A percentile compares a stretch with the other conserved stretches of the same genome.
These are phyloP conservation scores for Epizoanthus ramosus DNA, from an alignment of 92 coral and sea anemone species.

Conservation along the genomic window DNA sequence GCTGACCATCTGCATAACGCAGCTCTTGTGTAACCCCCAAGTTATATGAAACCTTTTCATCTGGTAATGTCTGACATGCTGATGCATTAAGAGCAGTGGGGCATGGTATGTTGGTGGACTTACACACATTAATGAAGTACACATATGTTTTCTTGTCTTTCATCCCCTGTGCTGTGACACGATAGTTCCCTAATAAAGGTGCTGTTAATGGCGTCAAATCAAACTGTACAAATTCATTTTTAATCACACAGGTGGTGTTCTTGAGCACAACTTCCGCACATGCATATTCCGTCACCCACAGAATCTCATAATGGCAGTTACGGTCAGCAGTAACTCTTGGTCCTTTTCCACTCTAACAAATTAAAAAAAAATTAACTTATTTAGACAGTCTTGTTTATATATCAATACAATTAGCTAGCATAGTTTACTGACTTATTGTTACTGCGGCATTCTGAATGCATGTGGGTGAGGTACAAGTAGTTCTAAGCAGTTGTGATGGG, in stretches of 20 bases:
- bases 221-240: slow-evolving; percentile 80
- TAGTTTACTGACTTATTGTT: no score
- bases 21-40: slow-evolving; percentile 73
- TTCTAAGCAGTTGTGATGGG: no score
- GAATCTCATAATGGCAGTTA: slow-evolving; percentile 75
- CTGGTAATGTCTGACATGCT: slow-evolving; percentile 75
- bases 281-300: slow-evolving; percentile 93
- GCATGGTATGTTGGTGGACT: slow-evolving; percentile 64
- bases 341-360: slow-evolving; percentile 74
- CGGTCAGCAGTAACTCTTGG: slow-evolving; percentile 68
- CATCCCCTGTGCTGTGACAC: slow-evolving; percentile 41
- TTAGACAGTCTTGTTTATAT: no score
- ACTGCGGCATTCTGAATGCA: no score
- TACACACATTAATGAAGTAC: slow-evolving; percentile 84
- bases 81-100: slow-evolving; percentile 65
- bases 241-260: slow-evolving; percentile 64
- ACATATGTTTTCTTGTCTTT: slow-evolving; percentile 36
- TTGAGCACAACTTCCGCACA: slow-evolving; percentile 69
- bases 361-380: no score
- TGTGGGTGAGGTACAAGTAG: no score
- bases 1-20: slow-evolving; percentile 81
- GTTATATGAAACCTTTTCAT: slow-evolving; percentile 44
- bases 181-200: slow-evolving; percentile 53
- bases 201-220: slow-evolving; percentile 74
- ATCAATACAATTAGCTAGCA: no score